phyloP scores from a whole-genome alignment of 2,797 vertebrate species.

The Champsocephalus gunnari region DNA sequence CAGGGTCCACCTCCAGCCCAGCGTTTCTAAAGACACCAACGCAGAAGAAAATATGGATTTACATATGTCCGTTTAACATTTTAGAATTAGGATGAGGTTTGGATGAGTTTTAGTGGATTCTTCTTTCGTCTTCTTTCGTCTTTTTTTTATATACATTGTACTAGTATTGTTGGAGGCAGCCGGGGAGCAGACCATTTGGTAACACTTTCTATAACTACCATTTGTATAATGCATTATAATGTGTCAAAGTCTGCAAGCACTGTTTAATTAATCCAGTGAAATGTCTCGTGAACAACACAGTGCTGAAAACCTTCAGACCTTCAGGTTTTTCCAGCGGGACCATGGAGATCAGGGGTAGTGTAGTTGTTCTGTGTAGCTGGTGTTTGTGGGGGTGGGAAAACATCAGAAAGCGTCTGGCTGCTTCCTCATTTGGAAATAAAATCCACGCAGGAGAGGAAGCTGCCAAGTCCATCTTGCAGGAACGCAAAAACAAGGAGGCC shows the following conservation, averaged over 20 bases:
- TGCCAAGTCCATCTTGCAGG: constrained; percentile 69
- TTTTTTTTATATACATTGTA: neutral
- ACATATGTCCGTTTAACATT: neutral
- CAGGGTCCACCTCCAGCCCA: constrained; percentile 73
- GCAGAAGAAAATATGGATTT: neutral
- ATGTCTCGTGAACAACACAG: neutral
- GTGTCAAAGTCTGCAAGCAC: no score
- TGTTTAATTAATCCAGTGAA: neutral
- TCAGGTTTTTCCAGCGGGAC: constrained; percentile 12
- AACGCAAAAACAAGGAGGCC: constrained; percentile 67
- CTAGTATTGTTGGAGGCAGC: neutral
- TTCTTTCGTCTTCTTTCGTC: neutral
- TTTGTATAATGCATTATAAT: no score
- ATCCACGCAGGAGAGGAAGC: constrained; percentile 59
- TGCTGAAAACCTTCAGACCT: neutral
- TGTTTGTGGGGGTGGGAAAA: neutral
- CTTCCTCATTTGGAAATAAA: constrained; percentile 74
- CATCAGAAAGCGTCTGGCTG: constrained; percentile 73
- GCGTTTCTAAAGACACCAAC: constrained; percentile 70
- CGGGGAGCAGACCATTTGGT: neutral
- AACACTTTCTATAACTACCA: no score
- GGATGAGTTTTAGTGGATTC: neutral
- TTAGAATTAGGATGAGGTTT: neutral
- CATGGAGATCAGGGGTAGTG: neutral
- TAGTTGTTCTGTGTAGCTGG: neutral